Conservation (phyloP, 2,113 vertebrate genomes). For the Scomber japonicus region DNA sequence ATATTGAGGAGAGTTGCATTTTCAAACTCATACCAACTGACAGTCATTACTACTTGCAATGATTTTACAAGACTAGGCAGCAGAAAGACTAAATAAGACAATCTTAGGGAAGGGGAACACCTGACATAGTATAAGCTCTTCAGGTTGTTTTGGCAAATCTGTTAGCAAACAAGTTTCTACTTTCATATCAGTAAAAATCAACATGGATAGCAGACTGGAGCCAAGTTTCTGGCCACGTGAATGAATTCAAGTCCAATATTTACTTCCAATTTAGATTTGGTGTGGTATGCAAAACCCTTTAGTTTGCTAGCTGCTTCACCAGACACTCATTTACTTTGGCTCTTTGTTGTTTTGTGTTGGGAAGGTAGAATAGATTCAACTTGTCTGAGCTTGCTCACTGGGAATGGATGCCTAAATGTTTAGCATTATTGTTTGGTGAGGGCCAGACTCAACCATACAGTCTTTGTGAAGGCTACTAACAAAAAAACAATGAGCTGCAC, state of each 20-base stretch:
- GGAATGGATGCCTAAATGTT: not conserved
- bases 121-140: not conserved
- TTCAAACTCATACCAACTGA: no score
- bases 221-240: not conserved
- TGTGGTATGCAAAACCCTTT: not conserved
- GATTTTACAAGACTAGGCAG: slow-evolving; percentile 9
- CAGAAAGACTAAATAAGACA: slow-evolving; percentile 7
- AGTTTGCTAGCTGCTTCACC: not conserved
- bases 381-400: not conserved
- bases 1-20: not conserved
- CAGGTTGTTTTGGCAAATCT: not conserved
- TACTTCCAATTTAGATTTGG: not conserved
- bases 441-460: not conserved
- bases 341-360: not conserved
- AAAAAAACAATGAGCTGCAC: not conserved
- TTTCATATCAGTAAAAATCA: no score
- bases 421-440: not conserved
- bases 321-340: not conserved
- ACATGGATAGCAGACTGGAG: no score
- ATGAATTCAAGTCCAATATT: not conserved
- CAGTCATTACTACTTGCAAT: no score
- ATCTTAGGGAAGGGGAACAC: not conserved
- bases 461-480: not conserved
- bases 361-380: not conserved
- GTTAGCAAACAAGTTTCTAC: not conserved